Conservation (phyloP, 2,113 vertebrate genomes). For the Platysteira castanea region DNA sequence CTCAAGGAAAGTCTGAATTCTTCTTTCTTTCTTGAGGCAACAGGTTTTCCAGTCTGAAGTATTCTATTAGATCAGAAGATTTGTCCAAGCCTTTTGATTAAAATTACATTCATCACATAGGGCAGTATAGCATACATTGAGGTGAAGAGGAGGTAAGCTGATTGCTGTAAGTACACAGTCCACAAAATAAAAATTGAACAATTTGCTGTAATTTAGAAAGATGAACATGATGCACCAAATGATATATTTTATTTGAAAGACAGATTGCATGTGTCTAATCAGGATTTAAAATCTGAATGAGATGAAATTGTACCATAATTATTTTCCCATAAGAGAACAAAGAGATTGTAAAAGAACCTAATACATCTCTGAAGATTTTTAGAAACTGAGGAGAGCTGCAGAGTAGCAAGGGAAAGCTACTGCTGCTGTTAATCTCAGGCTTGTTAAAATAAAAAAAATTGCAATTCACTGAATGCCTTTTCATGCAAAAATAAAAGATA, state of each 20-base stretch:
- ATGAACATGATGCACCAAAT: conserved; percentile 58
- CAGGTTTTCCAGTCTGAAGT: not conserved
- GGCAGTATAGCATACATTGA: not conserved
- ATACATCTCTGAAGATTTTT: conserved; percentile 30
- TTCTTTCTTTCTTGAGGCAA: not conserved
- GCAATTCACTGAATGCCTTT: not conserved
- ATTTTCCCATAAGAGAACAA: conserved; percentile 66
- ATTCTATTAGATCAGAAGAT: conserved; percentile 3
- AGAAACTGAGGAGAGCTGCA: not conserved
- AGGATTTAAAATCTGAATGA: conserved; percentile 67
- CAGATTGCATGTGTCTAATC: conserved; percentile 65
- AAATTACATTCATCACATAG: conserved; percentile 39
- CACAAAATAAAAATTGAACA: conserved; percentile 68
- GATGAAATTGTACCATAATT: conserved; percentile 65
- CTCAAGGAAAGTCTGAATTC: not conserved
- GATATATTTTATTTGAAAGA: conserved; percentile 66
- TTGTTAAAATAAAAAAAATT: not conserved
- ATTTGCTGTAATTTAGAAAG: conserved; percentile 71
- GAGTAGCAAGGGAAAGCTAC: not conserved
- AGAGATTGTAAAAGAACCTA: conserved; percentile 46
- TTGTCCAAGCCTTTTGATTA: conserved; percentile 29
- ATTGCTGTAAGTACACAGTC: conserved; percentile 52
- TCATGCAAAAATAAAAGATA: not conserved
- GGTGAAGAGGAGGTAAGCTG: conserved; percentile 39
- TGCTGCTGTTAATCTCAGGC: not conserved